Evolutionary conservation across 2,888 invertebrate species (phyloP).

Genomic region (Quadroppia sp.): DNA sequence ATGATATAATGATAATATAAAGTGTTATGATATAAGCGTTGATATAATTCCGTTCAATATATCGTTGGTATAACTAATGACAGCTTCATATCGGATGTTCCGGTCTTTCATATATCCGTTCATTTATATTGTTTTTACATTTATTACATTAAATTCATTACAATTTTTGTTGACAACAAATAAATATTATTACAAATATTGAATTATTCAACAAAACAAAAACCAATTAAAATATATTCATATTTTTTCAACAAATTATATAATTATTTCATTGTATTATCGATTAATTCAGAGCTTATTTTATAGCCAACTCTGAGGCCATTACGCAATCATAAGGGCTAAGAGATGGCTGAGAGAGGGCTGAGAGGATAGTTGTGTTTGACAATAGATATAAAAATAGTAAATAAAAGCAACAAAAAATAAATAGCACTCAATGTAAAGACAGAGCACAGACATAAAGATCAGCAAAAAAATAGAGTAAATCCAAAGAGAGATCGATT

Average conservation of each 20-base stretch:
- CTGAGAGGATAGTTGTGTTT: not conserved
- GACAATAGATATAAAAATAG: not conserved
- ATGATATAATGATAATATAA: not conserved
- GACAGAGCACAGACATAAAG: conserved; percentile 3
- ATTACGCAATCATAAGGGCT: not conserved
- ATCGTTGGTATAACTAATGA: no score
- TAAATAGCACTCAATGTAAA: not conserved
- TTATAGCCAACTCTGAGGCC: not conserved
- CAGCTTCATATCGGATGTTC: not conserved
- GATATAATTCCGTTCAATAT: not conserved
- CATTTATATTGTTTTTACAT: not conserved
- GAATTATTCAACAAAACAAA: not conserved
- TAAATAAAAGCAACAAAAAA: not conserved
- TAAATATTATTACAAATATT: no score
- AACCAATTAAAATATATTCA: not conserved
- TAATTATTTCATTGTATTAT: not conserved
- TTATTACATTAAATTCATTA: no score
- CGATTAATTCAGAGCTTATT: not conserved
- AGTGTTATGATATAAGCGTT: not conserved
- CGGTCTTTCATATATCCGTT: not conserved
- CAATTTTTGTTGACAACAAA: no score
- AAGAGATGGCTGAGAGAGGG: not conserved
- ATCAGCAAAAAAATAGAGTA: not conserved
- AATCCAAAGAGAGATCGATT: conserved; percentile 1
- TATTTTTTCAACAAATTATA: not conserved